A percentile compares a stretch with the other conserved stretches of the same genome.
These are phyloP conservation scores for Melieria omissa DNA, from an alignment of 2,888 invertebrate species.

Conservation along the genomic window DNA sequence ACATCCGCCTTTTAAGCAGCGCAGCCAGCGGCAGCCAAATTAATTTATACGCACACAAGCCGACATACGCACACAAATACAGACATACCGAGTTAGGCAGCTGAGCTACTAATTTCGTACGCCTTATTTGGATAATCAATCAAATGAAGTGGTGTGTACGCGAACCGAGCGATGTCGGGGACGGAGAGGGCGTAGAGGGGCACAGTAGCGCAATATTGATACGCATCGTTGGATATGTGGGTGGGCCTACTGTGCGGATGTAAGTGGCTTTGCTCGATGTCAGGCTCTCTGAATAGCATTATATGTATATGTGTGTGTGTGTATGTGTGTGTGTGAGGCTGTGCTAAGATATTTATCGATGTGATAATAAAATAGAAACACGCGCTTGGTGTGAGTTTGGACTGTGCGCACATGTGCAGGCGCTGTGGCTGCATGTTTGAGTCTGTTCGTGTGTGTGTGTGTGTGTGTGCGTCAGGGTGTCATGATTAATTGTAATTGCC, in stretches of 20 bases:
- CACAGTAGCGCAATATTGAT: background rate
- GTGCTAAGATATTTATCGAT: conserved; percentile 9
- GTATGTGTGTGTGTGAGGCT: conserved; percentile 18
- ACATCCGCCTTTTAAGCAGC: background rate
- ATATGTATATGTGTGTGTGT: background rate
- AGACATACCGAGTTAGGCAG: background rate
- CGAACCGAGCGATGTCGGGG: background rate
- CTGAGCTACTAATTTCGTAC: conserved; percentile 26
- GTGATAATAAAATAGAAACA: background rate
- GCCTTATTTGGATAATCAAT: conserved; percentile 33
- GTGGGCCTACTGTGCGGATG: background rate
- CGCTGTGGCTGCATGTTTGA: background rate
- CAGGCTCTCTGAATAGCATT: background rate
- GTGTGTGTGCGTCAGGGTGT: conserved; percentile 15
- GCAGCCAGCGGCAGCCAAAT: background rate
- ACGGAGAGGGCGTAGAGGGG: background rate
- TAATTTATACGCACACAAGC: background rate
- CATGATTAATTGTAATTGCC: conserved; percentile 32
- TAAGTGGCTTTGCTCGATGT: background rate
- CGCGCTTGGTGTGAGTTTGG: too few species aligned
- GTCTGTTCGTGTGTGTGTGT: background rate
- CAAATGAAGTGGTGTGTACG: conserved; percentile 25
- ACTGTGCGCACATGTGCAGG: too few species aligned
- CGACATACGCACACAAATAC: background rate
- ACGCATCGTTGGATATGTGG: background rate